These are phyloP conservation scores for Myrmecophaga tridactyla DNA, from an alignment of 2,113 vertebrate species.

Conservation along the genomic window DNA sequence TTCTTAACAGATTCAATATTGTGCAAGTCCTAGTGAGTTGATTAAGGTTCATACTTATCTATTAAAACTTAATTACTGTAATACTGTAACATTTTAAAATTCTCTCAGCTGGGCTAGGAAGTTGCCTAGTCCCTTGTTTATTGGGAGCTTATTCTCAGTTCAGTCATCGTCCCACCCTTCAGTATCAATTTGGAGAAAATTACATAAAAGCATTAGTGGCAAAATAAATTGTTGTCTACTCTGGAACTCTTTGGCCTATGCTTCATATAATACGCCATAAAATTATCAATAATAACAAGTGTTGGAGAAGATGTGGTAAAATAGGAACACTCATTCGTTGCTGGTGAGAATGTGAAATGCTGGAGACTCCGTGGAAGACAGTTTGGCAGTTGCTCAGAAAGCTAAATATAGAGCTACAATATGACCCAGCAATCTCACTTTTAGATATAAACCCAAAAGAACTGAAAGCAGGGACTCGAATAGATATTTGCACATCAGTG, in stretches of 20 bases:
- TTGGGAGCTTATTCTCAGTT: not conserved
- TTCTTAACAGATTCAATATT: not conserved
- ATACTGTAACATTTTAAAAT: not conserved
- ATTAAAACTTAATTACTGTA: not conserved
- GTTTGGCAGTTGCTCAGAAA: no score
- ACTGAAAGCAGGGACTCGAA: no score
- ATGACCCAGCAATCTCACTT: no score
- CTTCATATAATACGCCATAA: not conserved
- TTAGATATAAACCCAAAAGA: no score
- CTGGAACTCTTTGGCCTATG: not conserved
- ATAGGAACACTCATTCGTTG: no score
- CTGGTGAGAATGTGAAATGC: no score
- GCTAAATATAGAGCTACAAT: no score
- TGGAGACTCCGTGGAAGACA: no score
- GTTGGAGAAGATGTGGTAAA: no score
- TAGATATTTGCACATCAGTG: no score
- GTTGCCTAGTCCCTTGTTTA: not conserved
- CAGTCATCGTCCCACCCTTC: slow-evolving; percentile 1
- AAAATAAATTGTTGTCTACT: slow-evolving; percentile 32
- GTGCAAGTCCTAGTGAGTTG: not conserved
- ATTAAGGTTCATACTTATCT: not conserved
- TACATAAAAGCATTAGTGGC: not conserved
- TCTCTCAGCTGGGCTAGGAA: not conserved
- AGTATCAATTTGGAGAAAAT: not conserved
- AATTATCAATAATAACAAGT: not conserved